Evolutionary conservation across 2,113 vertebrate genomes (phyloP), one percentile per base, ranked within the genome.

Genomic region (Ciconia stormi): DNA sequence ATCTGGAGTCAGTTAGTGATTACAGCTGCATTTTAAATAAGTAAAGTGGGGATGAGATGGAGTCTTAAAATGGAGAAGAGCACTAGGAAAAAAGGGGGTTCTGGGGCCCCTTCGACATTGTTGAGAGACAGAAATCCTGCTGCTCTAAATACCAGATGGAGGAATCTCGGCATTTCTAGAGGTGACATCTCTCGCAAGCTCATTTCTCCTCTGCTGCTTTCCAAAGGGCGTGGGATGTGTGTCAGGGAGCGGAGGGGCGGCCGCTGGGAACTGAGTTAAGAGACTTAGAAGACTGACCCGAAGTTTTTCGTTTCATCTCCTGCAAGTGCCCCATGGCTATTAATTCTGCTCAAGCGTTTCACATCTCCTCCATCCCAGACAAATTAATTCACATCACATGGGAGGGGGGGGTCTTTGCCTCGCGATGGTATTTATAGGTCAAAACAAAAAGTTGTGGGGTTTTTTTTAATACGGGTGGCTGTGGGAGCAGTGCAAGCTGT

Each of bases 191-290:
- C 87, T 84, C 8, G 2, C 0, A 1, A 91, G 73, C 70, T 87
- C 42, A 20, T 49, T 95, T 92, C 81, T 89, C 65, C 94, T 94
- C 66, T 65, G 87, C 70, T 62, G 77, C 82, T 87, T 82, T 84
- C 81, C 83, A 82, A 89, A 92, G 78, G 81, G 73, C 81, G 70
- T 0, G 2, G 70, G 87, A 93, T 89, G 59, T 47, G 59, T 65
- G 93, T 86, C 79, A 83, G 36, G 71, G 47, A 92, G 61, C 4
- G 1, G 50, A 72, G 61, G 59, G 50, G 63, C 0, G 0, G 81
- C 71, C 0, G 0, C 79, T 66, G 82, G 90, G 82, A 90, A 90
- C 1, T 0, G 46, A 55, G 46, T 10, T 14, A 49, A 56, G 55
- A 89, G 38, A 77, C 62, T 81, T 53, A 61, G 32, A 73, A 70